Evolutionary conservation across 2,797 vertebrate genomes (phyloP).

Genomic region (Manis pentadactyla): DNA sequence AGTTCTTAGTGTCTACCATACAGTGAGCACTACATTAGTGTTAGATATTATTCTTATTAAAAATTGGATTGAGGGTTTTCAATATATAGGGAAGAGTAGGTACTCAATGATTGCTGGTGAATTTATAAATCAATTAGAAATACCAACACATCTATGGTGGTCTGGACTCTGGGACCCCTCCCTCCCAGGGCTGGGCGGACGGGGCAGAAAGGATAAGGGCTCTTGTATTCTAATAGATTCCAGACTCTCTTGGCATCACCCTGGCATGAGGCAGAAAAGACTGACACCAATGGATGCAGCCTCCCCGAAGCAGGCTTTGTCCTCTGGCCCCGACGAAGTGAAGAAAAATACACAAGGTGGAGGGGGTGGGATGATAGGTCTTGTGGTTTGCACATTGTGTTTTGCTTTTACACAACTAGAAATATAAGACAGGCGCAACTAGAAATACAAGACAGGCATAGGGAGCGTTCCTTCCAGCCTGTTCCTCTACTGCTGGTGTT

Average conservation of each 20-base stretch:
- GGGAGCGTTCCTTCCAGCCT: background rate
- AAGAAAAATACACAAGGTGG: background rate
- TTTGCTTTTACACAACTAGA: background rate
- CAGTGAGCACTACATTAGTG: background rate
- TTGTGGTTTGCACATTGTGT: background rate
- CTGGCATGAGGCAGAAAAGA: background rate
- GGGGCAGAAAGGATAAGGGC: background rate
- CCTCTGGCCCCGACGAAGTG: background rate
- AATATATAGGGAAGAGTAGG: background rate
- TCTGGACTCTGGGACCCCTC: background rate
- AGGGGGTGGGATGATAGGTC: background rate
- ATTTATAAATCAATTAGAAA: background rate
- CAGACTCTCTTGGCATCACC: background rate
- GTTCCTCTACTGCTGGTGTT: background rate
- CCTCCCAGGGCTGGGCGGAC: background rate
- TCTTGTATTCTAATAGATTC: background rate
- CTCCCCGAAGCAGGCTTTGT: background rate
- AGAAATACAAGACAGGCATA: background rate
- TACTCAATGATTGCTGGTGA: background rate
- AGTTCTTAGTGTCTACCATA: background rate
- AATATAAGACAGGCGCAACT: background rate
- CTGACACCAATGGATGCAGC: background rate
- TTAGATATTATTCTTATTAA: background rate
- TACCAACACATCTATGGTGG: background rate
- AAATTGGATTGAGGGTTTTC: background rate